Conservation (phyloP, 2,113 vertebrate species). For the Embiotoca jacksoni region DNA sequence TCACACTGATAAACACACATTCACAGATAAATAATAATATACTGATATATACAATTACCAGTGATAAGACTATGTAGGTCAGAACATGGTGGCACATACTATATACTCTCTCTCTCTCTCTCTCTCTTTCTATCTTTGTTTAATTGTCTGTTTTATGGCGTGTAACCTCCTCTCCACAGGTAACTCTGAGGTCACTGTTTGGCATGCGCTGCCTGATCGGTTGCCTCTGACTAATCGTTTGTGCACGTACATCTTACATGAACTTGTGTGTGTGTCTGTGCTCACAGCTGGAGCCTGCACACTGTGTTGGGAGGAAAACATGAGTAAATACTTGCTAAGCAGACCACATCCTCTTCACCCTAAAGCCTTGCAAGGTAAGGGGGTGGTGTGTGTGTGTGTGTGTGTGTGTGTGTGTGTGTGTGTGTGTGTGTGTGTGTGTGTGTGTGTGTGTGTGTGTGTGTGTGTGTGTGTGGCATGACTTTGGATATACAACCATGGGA, state of each 20-base stretch:
- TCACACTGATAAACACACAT: constrained; percentile 29
- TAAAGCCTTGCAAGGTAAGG: constrained; percentile 59
- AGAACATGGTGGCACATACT: not conserved
- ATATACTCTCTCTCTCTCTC: not conserved
- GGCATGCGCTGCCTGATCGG: not conserved
- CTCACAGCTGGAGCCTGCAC: constrained; percentile 63
- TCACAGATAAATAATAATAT: constrained; percentile 24
- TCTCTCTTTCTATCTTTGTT: constrained; percentile 11
- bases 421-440: no score
- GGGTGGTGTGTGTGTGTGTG: constrained; percentile 19
- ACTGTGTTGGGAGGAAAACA: constrained; percentile 74
- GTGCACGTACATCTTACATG: constrained; percentile 11
- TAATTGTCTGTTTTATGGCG: not conserved
- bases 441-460: no score
- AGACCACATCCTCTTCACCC: constrained; percentile 76
- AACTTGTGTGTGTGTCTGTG: constrained; percentile 43
- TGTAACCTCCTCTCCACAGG: constrained; percentile 11
- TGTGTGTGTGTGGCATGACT: no score
- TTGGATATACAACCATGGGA: no score
- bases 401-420: no score
- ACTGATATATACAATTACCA: constrained; percentile 24
- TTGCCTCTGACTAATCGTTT: constrained; percentile 18
- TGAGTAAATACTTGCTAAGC: constrained; percentile 72
- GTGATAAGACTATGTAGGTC: constrained; percentile 11
- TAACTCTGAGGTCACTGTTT: constrained; percentile 27